Percentiles rank a stretch among this genome's conserved stretches.
phyloP scores from a whole-genome alignment of 1,140 invertebrate species.

The Littorina saxatilis region DNA sequence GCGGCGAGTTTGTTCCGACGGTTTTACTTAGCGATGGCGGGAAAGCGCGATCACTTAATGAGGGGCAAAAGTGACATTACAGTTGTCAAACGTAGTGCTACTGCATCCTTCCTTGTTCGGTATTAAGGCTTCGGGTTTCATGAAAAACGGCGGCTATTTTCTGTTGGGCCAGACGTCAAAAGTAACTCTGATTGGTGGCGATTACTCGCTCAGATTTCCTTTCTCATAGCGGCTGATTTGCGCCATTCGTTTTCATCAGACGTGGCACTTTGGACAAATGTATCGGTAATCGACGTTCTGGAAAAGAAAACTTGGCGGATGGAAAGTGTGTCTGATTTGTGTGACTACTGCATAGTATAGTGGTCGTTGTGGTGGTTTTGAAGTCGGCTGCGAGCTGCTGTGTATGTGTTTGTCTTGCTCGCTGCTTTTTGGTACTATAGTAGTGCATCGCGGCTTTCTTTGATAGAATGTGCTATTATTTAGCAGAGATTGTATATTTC shows the following conservation, averaged over 20 bases:
- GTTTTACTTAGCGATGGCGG: conserved; percentile 28
- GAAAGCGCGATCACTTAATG: conserved; percentile 24
- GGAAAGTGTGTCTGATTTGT: neutral
- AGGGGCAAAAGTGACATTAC: conserved; percentile 15
- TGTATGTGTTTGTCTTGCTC: too few species aligned
- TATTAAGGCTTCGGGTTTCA: conserved; percentile 1
- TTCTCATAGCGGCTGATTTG: conserved; percentile 11
- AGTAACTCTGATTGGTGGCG: conserved; percentile 19
- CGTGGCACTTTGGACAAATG: neutral
- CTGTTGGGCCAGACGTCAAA: neutral
- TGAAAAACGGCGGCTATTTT: neutral
- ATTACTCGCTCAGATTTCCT: neutral
- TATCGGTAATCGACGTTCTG: neutral
- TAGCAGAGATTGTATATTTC: too few species aligned
- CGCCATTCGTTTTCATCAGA: conserved; percentile 14
- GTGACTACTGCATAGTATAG: too few species aligned
- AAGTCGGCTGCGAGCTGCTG: too few species aligned
- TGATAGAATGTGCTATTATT: too few species aligned
- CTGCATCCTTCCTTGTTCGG: neutral
- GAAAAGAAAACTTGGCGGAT: neutral
- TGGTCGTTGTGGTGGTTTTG: too few species aligned
- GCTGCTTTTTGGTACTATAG: too few species aligned
- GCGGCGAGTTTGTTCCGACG: conserved; percentile 6
- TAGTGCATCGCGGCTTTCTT: too few species aligned
- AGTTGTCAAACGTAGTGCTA: conserved; percentile 15